Evolutionary conservation across 2,797 vertebrate species (phyloP), one percentile per base, ranked within the genome.

Genomic region (Antrozous pallidus): DNA sequence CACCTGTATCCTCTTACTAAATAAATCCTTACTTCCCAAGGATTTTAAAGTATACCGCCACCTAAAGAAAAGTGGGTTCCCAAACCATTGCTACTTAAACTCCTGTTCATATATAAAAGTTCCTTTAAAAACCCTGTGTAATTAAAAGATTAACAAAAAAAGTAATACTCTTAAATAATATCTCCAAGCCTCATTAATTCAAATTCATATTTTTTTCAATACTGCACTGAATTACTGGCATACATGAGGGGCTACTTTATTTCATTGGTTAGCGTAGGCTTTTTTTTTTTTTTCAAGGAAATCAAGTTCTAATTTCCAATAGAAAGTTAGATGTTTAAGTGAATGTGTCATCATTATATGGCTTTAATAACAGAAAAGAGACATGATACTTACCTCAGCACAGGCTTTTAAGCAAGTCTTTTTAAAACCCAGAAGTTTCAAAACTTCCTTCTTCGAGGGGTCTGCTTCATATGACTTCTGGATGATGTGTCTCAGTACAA

Each of bases 321-420:
- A 63, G 22, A 33, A 88, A 91, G 38, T 75, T 63, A 69, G 65
- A 82, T 58, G n/a, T 54, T 73, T 67, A 85, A 42, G 26, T 74
- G 49, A 87, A 40, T 26, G 40, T 51, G 42, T 65, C 69, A 81
- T 14, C n/a, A 26, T 8, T 47, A 22, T 73, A 8, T 7, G 56
- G 7, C 58, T 94, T 92, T 87, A 90, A 31, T 22, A 82, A 75
- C 12, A 73, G 74, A 81, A 67, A 73, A 89, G 31, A 78, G 31
- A 93, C 28, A 42, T 81, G 6, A 58, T 65, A 98, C 99, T 98
- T 82, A 99, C 99, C 98, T 99, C 99, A 54, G 99, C 99, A 97
- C 99, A 99, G 74, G 99, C 99, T 97, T 99, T 99, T 95, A 99
- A 98, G 95, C 99, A 99, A 33, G 99, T 99, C 98, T 99, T 99